These are phyloP conservation scores for Glyptemys insculpta DNA, from an alignment of 2,797 vertebrate species.

Conservation along the genomic window DNA sequence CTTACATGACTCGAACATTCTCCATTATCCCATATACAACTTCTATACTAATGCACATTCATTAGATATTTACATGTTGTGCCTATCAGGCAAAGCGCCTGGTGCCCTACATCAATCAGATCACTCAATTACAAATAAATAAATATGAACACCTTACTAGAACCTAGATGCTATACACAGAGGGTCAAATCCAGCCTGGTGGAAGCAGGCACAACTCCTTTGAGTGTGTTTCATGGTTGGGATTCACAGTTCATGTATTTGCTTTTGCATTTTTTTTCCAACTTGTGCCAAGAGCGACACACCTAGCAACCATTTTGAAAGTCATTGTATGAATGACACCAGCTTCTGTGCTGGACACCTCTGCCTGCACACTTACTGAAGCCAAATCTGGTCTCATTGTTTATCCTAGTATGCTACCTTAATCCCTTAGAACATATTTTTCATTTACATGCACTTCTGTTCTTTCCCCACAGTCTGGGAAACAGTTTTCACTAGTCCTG, in stretches of 20 bases:
- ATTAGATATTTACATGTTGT: neutral
- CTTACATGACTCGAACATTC: slow-evolving; percentile 69
- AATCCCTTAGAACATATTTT: fast-evolving
- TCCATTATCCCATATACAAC: slow-evolving; percentile 65
- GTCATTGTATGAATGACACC: neutral
- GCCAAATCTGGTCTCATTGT: neutral
- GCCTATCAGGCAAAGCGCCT: slow-evolving; percentile 35
- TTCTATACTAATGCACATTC: slow-evolving; percentile 6
- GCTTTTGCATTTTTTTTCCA: neutral
- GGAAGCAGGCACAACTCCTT: neutral
- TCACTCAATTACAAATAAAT: neutral
- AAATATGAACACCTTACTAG: neutral
- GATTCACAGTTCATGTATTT: neutral
- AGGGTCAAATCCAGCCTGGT: neutral
- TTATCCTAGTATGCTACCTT: neutral
- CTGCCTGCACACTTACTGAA: neutral
- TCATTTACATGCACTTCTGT: neutral
- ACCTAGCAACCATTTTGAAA: neutral
- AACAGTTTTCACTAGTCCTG: neutral
- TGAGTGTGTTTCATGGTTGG: neutral
- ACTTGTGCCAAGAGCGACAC: neutral
- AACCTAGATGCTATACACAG: neutral
- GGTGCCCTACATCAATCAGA: slow-evolving; percentile 21
- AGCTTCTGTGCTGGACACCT: neutral
- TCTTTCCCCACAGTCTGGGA: neutral